Conservation (phyloP, 2,797 vertebrate genomes). For the Myotis findleyi region DNA sequence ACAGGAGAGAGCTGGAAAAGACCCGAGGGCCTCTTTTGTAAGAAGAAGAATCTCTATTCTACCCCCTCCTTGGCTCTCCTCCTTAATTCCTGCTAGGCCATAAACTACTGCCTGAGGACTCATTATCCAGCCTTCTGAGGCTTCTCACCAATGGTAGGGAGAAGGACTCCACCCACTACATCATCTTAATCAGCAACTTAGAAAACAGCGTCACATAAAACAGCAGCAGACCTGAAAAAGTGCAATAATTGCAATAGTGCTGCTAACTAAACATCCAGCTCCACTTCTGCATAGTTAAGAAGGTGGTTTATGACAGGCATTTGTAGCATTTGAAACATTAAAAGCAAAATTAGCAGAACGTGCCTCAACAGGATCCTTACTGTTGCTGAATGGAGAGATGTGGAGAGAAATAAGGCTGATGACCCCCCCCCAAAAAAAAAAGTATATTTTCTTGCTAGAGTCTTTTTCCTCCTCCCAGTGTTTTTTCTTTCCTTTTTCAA, state of each 20-base stretch:
- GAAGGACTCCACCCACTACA: conserved; percentile 79
- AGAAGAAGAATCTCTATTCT: not conserved
- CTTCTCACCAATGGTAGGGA: not conserved
- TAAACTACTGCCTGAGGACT: conserved; percentile 58
- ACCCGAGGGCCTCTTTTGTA: not conserved
- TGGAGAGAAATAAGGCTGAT: not conserved
- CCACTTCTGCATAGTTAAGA: conserved; percentile 86
- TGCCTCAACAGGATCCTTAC: conserved; percentile 39
- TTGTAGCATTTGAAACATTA: conserved; percentile 83
- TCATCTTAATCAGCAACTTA: conserved; percentile 87
- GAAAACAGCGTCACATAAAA: conserved; percentile 86
- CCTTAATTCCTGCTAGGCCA: conserved; percentile 26
- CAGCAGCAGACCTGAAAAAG: conserved; percentile 85
- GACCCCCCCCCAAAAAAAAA: not conserved
- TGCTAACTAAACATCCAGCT: conserved; percentile 85
- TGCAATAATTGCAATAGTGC: conserved; percentile 82
- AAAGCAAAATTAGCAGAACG: conserved; percentile 79
- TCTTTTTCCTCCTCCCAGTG: conserved; percentile 11
- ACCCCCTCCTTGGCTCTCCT: not conserved
- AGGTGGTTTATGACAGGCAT: conserved; percentile 85
- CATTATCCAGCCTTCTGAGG: conserved; percentile 45
- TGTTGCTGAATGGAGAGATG: not conserved
- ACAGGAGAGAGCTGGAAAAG: conserved; percentile 16
- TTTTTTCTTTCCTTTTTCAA: conserved; percentile 56
- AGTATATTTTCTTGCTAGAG: conserved; percentile 43